Evolutionary conservation across 1,140 invertebrate genomes (phyloP), one percentile per base, ranked within the genome.

Genomic region (Leguminivora glycinivorella): DNA sequence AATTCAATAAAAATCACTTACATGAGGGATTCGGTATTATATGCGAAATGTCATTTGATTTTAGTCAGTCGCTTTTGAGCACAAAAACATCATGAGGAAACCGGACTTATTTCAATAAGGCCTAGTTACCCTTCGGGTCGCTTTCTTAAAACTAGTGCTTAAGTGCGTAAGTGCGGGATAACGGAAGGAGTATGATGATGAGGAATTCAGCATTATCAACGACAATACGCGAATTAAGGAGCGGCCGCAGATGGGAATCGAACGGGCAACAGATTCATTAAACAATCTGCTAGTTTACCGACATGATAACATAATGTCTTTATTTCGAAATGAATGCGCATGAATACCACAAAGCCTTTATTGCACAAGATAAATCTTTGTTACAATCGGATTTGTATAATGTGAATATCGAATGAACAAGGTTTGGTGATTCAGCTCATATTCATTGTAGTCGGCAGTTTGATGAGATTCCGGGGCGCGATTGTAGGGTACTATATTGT

Each of bases 311-410:
- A 77, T 77, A 80, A 78, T 76, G 72, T 75, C 72, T 78, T 74
- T 73, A 76, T 80, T 76, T 75, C 70, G 70, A 72, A 78, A 74
- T 75, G 70, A 73, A 75, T 72, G 74, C 66, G 63, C 68, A 56
- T 70, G 24, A 25, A 43, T 31, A 29, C 67, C 10, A 83, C 77
- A 81, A 81, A 78, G 75, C 76, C 60, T 80, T 79, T 75, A 77
- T 82, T 79, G 76, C 74, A 72, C 72, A 81, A 82, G 74, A 84
- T 78, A 77, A 79, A 83, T 81, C 76, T 77, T 71, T 75, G 75
- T 77, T 75, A 76, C 76, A 81, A 82, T 82, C 78, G 69, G 73
- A 82, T 81, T 77, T 80, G 74, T 79, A 72, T 78, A 72, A 82
- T 76, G 71, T 77, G 76, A 75, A 77, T 78, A 75, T 71, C 71